Evolutionary conservation across 2,888 invertebrate genomes (phyloP).

Genomic region (Oxytorus armatus): DNA sequence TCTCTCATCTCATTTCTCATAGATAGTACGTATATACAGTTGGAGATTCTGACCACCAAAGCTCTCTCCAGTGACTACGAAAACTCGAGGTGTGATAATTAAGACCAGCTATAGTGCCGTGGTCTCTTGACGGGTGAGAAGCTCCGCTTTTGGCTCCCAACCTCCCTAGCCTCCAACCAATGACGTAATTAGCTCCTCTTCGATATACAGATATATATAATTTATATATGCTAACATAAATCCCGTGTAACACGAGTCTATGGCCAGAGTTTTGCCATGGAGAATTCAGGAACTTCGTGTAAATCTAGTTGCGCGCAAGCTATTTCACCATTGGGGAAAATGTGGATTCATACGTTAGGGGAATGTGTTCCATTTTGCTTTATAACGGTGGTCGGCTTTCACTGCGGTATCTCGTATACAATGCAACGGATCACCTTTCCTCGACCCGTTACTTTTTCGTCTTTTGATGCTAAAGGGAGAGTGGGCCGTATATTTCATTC

Average conservation of each 20-base stretch:
- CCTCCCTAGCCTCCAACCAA: too few relatives aligned
- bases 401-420: not conserved
- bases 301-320: slow-evolving; percentile 39
- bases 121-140: slow-evolving; percentile 5
- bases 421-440: slow-evolving; percentile 1
- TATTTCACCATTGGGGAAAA: slow-evolving; percentile 22
- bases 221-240: slow-evolving; percentile 18
- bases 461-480: slow-evolving; percentile 19
- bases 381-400: not conserved
- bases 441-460: slow-evolving; percentile 7
- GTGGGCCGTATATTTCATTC: slow-evolving; percentile 20
- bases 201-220: not conserved
- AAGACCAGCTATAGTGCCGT: not conserved
- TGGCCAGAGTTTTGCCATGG: slow-evolving; percentile 1
- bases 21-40: not conserved
- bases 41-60: slow-evolving; percentile 3
- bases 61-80: slow-evolving; percentile 3
- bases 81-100: slow-evolving; percentile 10
- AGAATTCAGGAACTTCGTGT: slow-evolving; percentile 22
- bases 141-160: not conserved
- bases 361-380: slow-evolving; percentile 16
- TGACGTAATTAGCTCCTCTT: not conserved
- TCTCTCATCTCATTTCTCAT: not conserved
- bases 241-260: slow-evolving; percentile 8
- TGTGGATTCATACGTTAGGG: not conserved